These are phyloP conservation scores for Xiphorhynchus erythropygius DNA, from an alignment of 2,797 vertebrate species.

Conservation along the genomic window DNA sequence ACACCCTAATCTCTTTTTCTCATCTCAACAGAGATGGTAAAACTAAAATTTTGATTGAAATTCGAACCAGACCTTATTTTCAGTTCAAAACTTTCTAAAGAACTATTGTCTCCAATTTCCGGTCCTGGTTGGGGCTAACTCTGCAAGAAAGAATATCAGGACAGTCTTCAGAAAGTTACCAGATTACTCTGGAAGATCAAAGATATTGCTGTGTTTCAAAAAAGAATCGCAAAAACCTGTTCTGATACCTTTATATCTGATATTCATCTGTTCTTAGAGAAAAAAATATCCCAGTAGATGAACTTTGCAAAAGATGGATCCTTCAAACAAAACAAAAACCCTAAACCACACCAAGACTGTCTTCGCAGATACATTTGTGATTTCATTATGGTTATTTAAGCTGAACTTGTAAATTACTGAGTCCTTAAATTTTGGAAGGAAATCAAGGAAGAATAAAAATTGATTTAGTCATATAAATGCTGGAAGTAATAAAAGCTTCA, in stretches of 20 bases:
- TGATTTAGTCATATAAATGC: background rate
- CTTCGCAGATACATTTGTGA: background rate
- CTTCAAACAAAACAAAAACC: background rate
- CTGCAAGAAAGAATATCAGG: background rate
- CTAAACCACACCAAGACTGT: background rate
- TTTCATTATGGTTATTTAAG: background rate
- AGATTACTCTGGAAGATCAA: background rate
- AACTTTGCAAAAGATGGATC: background rate
- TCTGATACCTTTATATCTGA: background rate
- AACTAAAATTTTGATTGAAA: background rate
- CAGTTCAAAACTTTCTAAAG: background rate
- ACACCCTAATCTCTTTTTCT: background rate
- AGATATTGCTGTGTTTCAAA: background rate
- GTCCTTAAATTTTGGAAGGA: background rate
- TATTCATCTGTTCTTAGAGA: background rate
- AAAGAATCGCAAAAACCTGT: background rate
- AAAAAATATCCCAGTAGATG: background rate
- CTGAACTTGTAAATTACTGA: background rate
- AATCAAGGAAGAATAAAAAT: slow-evolving; percentile 43
- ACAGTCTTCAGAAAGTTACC: background rate
- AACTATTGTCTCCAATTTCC: background rate
- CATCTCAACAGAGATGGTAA: background rate
- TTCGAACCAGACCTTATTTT: background rate
- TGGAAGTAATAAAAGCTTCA: slow-evolving; percentile 32
- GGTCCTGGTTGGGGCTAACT: background rate